A percentile compares a stretch with the other conserved stretches of the same genome.
Conservation (phyloP, 2,113 vertebrate genomes). For the Podiceps cristatus region DNA sequence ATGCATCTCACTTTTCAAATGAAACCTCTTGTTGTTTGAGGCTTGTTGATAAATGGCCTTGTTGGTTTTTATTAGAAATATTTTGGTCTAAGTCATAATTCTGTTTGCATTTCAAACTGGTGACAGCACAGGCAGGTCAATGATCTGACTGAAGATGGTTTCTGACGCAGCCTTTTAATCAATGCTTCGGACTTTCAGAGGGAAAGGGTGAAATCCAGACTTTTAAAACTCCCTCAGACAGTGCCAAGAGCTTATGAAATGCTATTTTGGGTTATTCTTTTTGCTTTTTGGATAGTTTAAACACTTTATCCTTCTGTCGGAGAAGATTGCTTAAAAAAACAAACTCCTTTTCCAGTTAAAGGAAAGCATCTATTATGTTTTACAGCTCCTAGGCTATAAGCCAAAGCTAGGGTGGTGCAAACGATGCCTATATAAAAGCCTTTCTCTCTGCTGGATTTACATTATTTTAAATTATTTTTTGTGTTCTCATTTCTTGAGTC, state of each 20-base stretch:
- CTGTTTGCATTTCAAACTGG: neutral
- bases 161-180: neutral
- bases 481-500: neutral
- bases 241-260: neutral
- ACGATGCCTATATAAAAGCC: neutral
- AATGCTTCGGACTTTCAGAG: neutral
- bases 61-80: neutral
- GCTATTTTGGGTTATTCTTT: neutral
- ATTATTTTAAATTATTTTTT: neutral
- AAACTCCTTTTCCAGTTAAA: neutral
- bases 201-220: neutral
- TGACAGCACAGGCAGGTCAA: neutral
- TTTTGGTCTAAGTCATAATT: slow-evolving; percentile 20
- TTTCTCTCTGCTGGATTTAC: neutral
- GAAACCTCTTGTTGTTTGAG: slow-evolving; percentile 15
- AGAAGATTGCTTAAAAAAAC: neutral
- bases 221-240: neutral
- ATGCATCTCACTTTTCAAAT: slow-evolving; percentile 19
- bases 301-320: neutral
- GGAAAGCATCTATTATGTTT: slow-evolving; percentile 1
- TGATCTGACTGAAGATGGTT: neutral
- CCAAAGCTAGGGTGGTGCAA: neutral
- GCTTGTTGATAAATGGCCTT: slow-evolving; percentile 20
- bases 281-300: neutral
- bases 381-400: neutral